Evolutionary conservation across 2,888 invertebrate genomes (phyloP).

Genomic region (Drosophila formosana): DNA sequence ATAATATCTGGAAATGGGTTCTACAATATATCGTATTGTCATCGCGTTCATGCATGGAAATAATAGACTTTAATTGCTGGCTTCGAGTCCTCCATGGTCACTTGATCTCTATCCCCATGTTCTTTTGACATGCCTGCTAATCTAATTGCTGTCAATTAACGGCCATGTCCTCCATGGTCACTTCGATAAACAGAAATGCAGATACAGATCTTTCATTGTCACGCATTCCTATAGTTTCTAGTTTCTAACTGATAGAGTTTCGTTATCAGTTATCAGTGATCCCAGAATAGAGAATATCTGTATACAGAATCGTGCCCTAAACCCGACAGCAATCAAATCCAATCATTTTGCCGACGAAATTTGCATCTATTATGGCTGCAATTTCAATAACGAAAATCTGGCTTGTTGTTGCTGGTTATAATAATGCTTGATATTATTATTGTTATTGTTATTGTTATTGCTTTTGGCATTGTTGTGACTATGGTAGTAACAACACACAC

Average conservation of each 20-base stretch:
- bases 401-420: slow-evolving; percentile 36
- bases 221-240: too few species aligned
- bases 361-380: slow-evolving; percentile 61
- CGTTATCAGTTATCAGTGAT: background rate
- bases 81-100: slow-evolving; percentile 38
- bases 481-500: slow-evolving; percentile 32
- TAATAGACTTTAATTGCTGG: slow-evolving; percentile 36
- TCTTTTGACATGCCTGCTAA: background rate
- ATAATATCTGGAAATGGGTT: slow-evolving; percentile 8
- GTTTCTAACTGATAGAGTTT: too few species aligned
- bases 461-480: slow-evolving; percentile 48
- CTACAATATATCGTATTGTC: slow-evolving; percentile 5
- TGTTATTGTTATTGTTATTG: slow-evolving; percentile 37
- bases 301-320: background rate
- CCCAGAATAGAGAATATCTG: background rate
- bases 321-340: background rate
- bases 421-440: slow-evolving; percentile 49
- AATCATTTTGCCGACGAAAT: slow-evolving; percentile 47
- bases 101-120: slow-evolving; percentile 5
- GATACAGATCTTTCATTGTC: background rate
- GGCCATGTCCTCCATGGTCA: background rate
- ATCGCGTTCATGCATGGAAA: slow-evolving; percentile 14
- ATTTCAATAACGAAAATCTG: slow-evolving; percentile 59
- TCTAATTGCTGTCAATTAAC: slow-evolving; percentile 10
- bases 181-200: background rate